These are phyloP conservation scores for Oryzias melastigma DNA, from an alignment of 2,113 vertebrate genomes.

Conservation along the genomic window DNA sequence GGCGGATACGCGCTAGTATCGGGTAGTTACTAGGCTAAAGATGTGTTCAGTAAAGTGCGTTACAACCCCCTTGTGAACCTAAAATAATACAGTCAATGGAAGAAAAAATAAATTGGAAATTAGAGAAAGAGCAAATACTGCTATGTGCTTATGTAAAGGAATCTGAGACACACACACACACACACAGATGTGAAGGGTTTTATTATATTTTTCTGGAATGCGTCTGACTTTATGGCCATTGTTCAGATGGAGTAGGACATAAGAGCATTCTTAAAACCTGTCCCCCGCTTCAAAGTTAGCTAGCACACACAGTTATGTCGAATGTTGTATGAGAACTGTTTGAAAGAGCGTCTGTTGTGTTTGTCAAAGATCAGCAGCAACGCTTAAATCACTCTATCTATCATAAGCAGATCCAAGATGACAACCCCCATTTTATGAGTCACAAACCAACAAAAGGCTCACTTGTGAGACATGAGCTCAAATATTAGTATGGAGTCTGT, in stretches of 20 bases:
- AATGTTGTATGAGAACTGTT: constrained; percentile 35
- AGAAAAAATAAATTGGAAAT: no score
- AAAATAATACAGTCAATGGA: no score
- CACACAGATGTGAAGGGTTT: constrained; percentile 21
- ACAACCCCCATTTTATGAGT: constrained; percentile 62
- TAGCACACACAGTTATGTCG: constrained; percentile 35
- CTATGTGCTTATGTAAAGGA: constrained; percentile 17
- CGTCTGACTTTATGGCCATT: constrained; percentile 6
- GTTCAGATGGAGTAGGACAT: constrained; percentile 28
- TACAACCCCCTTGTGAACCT: no score
- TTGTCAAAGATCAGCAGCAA: constrained; percentile 58
- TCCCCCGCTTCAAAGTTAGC: background rate
- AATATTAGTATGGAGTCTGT: constrained; percentile 73
- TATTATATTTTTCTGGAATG: background rate
- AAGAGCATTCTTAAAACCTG: constrained; percentile 27
- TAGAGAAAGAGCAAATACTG: constrained; percentile 25
- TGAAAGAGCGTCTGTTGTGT: constrained; percentile 37
- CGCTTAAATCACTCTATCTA: constrained; percentile 56
- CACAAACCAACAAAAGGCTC: constrained; percentile 64
- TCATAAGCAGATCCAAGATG: constrained; percentile 58
- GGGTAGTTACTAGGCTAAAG: no score
- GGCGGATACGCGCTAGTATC: no score
- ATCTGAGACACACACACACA: constrained; percentile 20
- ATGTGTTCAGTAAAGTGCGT: no score
- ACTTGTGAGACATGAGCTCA: constrained; percentile 72